Evolutionary conservation across 1,140 invertebrate genomes (phyloP), one percentile per base, ranked within the genome.

Genomic region (Tetramorium parvispinum): DNA sequence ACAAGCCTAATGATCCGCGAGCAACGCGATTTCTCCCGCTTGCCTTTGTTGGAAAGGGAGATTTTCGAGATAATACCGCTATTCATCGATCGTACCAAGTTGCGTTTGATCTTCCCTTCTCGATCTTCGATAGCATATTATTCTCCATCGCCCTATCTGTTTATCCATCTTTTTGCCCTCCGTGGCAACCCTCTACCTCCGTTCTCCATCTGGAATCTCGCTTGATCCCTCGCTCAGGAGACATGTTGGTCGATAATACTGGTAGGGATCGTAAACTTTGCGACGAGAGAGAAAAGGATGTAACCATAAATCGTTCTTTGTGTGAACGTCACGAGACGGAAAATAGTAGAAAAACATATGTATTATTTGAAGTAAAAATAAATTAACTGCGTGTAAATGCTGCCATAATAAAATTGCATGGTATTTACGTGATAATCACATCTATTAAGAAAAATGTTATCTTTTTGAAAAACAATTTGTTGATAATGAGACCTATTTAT

Each of bases 1-100:
- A 85, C 57, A 71, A 73, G 13, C n/a, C 18, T 87, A 85, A 87
- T 55, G 79, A 87, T 46, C n/a, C 66, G 68, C 57, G 77, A 49
- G 32, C 16, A 37, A 51, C 7, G 68, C 51, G 27, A 49, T 55
- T 70, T 16, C 18, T 78, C 2, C 27, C 43, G 1, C 24, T 8
- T 37, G 13, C 32, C n/a, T 55, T 77, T 77, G 10, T 51, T 18
- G 1, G 11, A n/a, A 37, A 86, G 46, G 11, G 11, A 37, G 37
- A 63, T 86, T 61, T 53, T 63, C n/a, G 55, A 51, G 85, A 86
- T 86, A 71, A 82, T 57, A 81, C 73, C 18, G 43, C n/a, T 32
- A 16, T 81, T 81, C 53, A 59, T 66, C 51, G 46, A 79, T 57
- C 32, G 11, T 37, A 21, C 7, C n/a, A 32, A 37, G 16, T 40